These are phyloP conservation scores for Staurois parvus DNA, from an alignment of 2,797 vertebrate species.

Conservation along the genomic window DNA sequence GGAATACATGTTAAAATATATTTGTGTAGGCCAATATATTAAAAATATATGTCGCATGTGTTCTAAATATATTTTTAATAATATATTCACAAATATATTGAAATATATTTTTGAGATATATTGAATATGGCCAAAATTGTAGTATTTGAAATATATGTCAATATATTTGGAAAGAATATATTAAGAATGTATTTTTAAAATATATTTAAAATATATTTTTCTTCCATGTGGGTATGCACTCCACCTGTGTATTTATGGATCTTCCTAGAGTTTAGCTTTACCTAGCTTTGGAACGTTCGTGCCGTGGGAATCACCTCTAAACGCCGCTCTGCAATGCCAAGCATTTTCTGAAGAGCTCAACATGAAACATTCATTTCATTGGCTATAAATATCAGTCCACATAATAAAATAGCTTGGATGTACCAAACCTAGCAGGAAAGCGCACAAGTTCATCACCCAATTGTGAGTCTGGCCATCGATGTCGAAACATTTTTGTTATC, in stretches of 20 bases:
- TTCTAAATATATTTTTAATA: too few species aligned
- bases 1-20: too few species aligned
- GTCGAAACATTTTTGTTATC: slow-evolving; percentile 37
- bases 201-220: too few species aligned
- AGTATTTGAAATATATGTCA: too few species aligned
- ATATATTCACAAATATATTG: too few species aligned
- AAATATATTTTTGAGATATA: too few species aligned
- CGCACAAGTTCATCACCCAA: slow-evolving; percentile 13
- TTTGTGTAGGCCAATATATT: too few species aligned
- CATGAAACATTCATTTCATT: slow-evolving; percentile 53
- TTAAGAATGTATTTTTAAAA: too few species aligned
- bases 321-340: background rate
- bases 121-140: too few species aligned
- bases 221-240: too few species aligned
- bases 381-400: slow-evolving; percentile 30
- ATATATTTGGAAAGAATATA: too few species aligned
- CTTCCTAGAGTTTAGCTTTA: background rate
- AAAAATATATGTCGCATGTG: too few species aligned
- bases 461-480: slow-evolving; percentile 57
- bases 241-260: background rate
- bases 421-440: slow-evolving; percentile 42
- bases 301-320: slow-evolving; percentile 26
- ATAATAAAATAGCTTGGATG: slow-evolving; percentile 56
- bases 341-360: slow-evolving; percentile 19
- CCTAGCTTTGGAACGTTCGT: background rate